These are phyloP conservation scores for Syrista parreyssii DNA, from an alignment of 2,888 invertebrate species.

Conservation along the genomic window DNA sequence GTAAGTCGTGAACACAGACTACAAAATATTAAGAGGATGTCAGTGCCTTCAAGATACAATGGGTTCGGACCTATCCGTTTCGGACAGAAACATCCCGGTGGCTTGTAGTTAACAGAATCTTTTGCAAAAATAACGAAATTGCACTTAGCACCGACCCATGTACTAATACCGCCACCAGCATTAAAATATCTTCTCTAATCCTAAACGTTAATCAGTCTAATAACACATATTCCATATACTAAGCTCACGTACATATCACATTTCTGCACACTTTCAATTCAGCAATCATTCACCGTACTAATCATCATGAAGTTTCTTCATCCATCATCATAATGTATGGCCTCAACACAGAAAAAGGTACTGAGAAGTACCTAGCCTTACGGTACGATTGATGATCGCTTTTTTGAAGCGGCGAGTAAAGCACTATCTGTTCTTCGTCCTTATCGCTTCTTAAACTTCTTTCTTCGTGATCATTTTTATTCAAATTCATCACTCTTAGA, in stretches of 20 bases:
- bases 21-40: not conserved
- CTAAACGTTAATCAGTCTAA: conserved; percentile 12
- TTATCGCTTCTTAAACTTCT: not conserved
- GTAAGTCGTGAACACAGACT: conserved; percentile 9
- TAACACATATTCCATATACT: not conserved
- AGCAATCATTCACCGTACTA: not conserved
- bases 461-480: not conserved
- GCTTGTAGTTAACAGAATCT: not conserved
- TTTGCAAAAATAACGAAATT: conserved; percentile 5
- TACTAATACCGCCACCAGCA: conserved; percentile 18
- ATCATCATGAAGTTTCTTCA: not conserved
- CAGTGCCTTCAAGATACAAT: not conserved
- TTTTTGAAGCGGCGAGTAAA: conserved; percentile 11
- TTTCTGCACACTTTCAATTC: not conserved
- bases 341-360: conserved; percentile 14
- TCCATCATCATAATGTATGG: conserved; percentile 7
- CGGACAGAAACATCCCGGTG: not conserved
- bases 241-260: not conserved
- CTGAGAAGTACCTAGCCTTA: conserved; percentile 8
- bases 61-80: not conserved
- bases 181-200: conserved; percentile 7
- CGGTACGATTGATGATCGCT: not conserved
- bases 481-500: conserved; percentile 2
- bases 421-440: conserved; percentile 6
- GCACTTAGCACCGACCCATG: conserved; percentile 23